phyloP scores from a whole-genome alignment of 2,113 vertebrate species.

The Parus major region DNA sequence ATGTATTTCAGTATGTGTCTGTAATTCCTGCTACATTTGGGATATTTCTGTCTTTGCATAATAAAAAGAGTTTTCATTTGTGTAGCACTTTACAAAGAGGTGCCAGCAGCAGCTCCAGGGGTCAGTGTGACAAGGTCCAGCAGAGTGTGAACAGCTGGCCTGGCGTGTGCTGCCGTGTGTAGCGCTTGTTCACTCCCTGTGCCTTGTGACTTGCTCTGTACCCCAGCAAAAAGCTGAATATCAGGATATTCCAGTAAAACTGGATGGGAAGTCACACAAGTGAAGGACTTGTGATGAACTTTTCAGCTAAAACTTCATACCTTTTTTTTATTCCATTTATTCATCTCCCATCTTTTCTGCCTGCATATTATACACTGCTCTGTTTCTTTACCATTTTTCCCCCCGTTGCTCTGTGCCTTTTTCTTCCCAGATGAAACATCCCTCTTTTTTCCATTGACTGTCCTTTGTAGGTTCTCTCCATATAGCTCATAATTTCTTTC shows the following conservation, averaged over 20 bases:
- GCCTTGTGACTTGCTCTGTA: background rate
- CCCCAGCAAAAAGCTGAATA: background rate
- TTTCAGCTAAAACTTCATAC: background rate
- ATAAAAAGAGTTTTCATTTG: background rate
- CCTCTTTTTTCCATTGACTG: background rate
- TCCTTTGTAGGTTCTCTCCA: background rate
- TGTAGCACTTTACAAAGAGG: background rate
- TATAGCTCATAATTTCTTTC: background rate
- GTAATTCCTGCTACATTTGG: background rate
- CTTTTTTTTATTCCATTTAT: background rate
- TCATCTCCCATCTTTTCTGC: background rate
- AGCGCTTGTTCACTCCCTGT: background rate
- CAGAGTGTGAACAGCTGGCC: background rate
- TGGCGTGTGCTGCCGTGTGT: accelerated
- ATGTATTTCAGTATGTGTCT: background rate
- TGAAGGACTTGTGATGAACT: background rate
- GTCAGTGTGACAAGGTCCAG: background rate
- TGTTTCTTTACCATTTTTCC: background rate
- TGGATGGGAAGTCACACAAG: background rate
- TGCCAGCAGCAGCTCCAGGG: background rate
- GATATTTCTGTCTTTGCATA: background rate
- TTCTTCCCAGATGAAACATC: slow-evolving; percentile 15
- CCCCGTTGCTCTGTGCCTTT: background rate
- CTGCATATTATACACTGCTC: background rate
- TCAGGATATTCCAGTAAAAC: background rate